A percentile compares a stretch with the other conserved stretches of the same genome.
phyloP scores from a whole-genome alignment of 2,797 vertebrate species.

The Staurois parvus region DNA sequence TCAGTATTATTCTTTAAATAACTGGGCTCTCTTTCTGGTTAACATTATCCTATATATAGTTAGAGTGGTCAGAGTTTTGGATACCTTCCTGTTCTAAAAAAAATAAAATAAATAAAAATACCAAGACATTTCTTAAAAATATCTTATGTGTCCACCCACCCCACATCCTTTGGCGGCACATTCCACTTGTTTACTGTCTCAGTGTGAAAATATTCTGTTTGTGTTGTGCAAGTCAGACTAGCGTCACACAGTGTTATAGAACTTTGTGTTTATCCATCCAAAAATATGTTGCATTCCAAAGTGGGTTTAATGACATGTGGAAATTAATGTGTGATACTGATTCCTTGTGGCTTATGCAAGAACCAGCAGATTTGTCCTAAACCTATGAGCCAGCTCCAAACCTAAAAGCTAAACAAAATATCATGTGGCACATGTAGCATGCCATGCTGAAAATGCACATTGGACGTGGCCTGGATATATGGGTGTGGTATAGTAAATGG shows the following conservation, averaged over 20 bases:
- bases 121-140: slow-evolving; percentile 33
- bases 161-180: slow-evolving; percentile 33
- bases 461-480: too few species aligned
- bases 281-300: not conserved
- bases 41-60: slow-evolving; percentile 16
- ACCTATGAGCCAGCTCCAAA: too few species aligned
- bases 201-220: not conserved
- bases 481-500: too few species aligned
- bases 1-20: slow-evolving; percentile 17
- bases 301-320: not conserved
- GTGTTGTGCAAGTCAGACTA: not conserved
- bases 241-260: not conserved
- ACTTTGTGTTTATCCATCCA: not conserved
- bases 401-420: too few species aligned
- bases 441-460: too few species aligned
- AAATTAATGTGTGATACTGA: not conserved
- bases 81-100: slow-evolving; percentile 10
- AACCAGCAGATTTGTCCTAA: too few species aligned
- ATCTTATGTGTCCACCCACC: not conserved
- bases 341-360: too few species aligned
- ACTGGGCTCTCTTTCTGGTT: slow-evolving; percentile 6
- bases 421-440: too few species aligned
- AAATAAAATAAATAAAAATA: not conserved
- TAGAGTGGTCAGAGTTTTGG: slow-evolving; percentile 8
- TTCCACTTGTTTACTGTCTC: not conserved